Base-by-base conservation (phyloP, 2,888 invertebrate genomes). In the Mayetiola destructor region DNA sequence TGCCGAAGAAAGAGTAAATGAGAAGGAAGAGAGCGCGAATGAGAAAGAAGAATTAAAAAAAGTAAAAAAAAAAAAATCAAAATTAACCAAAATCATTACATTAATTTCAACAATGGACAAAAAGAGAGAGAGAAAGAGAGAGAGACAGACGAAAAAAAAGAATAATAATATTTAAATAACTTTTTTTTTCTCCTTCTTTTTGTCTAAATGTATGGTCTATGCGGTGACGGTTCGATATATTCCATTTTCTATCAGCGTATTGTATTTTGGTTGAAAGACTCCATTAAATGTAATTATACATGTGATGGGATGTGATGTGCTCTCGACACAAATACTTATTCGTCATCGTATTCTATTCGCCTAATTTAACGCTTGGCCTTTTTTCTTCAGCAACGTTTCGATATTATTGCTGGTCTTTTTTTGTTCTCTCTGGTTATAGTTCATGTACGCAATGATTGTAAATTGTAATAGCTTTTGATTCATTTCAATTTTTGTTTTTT, bases 31-130 rank as follows among this genome's bases (percentile, higher is more conserved):
- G n/a, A n/a, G n/a, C n/a, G n/a, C n/a, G n/a, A n/a, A n/a, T n/a
- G n/a, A n/a, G n/a, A n/a, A n/a, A n/a, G n/a, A n/a, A n/a, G n/a
- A n/a, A n/a, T n/a, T n/a, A n/a, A n/a, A n/a, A n/a, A n/a, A 42
- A 10, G 14, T 12, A 42, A 23, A 42, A 21, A 42, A 42, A 42
- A 23, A 21, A 8, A n/a, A 6, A 48, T 27, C 27, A 48, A 48
- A 48, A 27, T 48, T 27, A 48, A 48, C 48, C 48, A 48, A n/a
- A 48, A 48, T 48, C 48, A 48, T 48, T 48, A n/a, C n/a, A n/a
- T n/a, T n/a, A n/a, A 48, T 48, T 27, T 27, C 48, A 48, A 48
- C 48, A 48, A 48, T 48, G 27, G 27, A 48, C 48, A 27, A 27
- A 42, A 48, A 48, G 27, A 48, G 48, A n/a, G n/a, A n/a, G n/a